phyloP scores from a whole-genome alignment of 2,797 vertebrate genomes.

The Rhinella marina region DNA sequence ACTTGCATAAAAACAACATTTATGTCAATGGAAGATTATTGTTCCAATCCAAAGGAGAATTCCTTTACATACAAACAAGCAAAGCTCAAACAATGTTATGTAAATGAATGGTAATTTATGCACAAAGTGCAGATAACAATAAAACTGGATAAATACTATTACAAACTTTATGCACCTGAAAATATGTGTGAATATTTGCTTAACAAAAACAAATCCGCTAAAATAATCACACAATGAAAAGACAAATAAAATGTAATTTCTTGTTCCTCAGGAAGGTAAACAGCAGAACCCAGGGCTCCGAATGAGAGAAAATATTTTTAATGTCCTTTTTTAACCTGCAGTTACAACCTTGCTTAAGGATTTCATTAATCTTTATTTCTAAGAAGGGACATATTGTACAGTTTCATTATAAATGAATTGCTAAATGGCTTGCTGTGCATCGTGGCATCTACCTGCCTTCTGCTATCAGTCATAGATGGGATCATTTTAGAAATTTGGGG shows the following conservation, averaged over 20 bases:
- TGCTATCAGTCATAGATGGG: not conserved
- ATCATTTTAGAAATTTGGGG: not conserved
- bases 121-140: slow-evolving; percentile 78
- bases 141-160: slow-evolving; percentile 76
- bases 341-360: slow-evolving; percentile 3
- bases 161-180: slow-evolving; percentile 76
- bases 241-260: slow-evolving; percentile 75
- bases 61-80: slow-evolving; percentile 69
- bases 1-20: slow-evolving; percentile 48
- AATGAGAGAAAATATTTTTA: not conserved
- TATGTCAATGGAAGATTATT: slow-evolving; percentile 54
- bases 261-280: slow-evolving; percentile 68
- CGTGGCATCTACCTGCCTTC: not conserved
- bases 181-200: slow-evolving; percentile 75
- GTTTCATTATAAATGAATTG: not conserved
- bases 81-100: slow-evolving; percentile 75
- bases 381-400: not conserved
- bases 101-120: slow-evolving; percentile 78
- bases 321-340: slow-evolving; percentile 37
- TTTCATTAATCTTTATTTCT: slow-evolving; percentile 22
- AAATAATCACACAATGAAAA: slow-evolving; percentile 75
- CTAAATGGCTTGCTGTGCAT: not conserved
- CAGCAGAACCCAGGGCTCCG: slow-evolving; percentile 50
- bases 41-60: slow-evolving; percentile 66
- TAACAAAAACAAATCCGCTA: slow-evolving; percentile 75